Evolutionary conservation across 2,888 invertebrate species (phyloP), one percentile per base, ranked within the genome.

Genomic region (Chrysodeixis includens): DNA sequence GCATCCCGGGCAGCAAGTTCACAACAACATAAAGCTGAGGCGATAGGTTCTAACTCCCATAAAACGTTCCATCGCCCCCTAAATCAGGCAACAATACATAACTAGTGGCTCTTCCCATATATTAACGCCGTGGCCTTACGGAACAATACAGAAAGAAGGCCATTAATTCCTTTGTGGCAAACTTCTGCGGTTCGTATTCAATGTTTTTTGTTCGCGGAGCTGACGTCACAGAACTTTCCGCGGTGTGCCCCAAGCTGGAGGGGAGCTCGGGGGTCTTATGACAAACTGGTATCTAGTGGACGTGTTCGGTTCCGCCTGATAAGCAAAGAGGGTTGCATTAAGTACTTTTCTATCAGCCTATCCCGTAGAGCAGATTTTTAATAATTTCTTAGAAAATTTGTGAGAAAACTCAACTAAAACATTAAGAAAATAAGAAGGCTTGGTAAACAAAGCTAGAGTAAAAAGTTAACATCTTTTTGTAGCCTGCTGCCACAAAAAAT

Each of bases 141-240:
- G 78, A 73, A 81, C 81, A 78, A 80, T 66, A 58, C 62, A 53
- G 60, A 66, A 78, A 75, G 78, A 78, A 81, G 56, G 61, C 70
- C 69, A 78, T 79, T 81, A 66, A 78, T 68, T 74, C 76, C 69
- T 70, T 81, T 72, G 79, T 72, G 65, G 66, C 56, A 56, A 80
- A 81, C 79, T 80, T 76, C 64, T 71, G 69, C 58, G 65, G 69
- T 67, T 67, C 71, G 73, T 78, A 64, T 76, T 73, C 81, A 69
- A 69, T 81, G 74, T 71, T 79, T 78, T 80, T 77, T 79, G 71
- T 81, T 72, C 30, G 62, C 49, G 26, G 20, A 52, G 62, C 54
- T 81, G 79, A 74, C 74, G 81, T 76, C 74, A 79, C 54, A 67
- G 10, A 79, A 76, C 79, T 79, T 81, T 79, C 67, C 60, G 53